A percentile compares a stretch with the other conserved stretches of the same genome.
These are phyloP conservation scores for Hirtodrosophila alboralis DNA, from an alignment of 2,888 invertebrate species.

Conservation along the genomic window DNA sequence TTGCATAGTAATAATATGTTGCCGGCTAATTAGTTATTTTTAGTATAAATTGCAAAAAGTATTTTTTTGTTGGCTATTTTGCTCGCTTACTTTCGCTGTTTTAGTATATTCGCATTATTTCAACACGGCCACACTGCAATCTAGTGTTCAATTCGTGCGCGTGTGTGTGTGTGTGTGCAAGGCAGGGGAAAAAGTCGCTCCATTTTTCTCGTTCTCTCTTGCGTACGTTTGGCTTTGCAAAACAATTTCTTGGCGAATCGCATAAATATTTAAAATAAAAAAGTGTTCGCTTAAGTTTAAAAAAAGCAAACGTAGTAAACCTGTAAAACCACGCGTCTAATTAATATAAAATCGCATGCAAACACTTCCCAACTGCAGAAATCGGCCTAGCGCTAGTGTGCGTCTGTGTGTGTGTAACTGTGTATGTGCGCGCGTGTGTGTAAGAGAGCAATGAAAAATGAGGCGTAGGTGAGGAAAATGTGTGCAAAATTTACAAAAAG, in stretches of 20 bases:
- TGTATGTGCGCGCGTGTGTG: slow-evolving; percentile 67
- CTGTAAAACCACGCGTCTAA: slow-evolving; percentile 10
- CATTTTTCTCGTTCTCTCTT: slow-evolving; percentile 76
- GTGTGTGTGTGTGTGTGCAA: slow-evolving; percentile 73
- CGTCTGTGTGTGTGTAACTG: slow-evolving; percentile 52
- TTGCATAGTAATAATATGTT: slow-evolving; percentile 41
- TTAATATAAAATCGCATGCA: slow-evolving; percentile 42
- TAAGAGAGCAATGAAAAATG: slow-evolving; percentile 70
- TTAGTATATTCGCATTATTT: slow-evolving; percentile 18
- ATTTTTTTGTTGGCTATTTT: neutral
- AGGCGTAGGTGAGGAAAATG: slow-evolving; percentile 73
- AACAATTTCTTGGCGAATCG: slow-evolving; percentile 47
- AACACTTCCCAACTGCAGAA: slow-evolving; percentile 54
- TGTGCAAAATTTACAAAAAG: slow-evolving; percentile 70
- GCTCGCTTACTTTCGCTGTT: neutral
- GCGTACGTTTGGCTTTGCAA: slow-evolving; percentile 56
- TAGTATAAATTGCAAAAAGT: slow-evolving; percentile 5
- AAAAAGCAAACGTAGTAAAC: slow-evolving; percentile 6
- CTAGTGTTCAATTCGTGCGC: slow-evolving; percentile 53
- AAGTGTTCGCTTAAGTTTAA: slow-evolving; percentile 34
- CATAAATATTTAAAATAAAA: slow-evolving; percentile 26
- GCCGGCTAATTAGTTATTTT: slow-evolving; percentile 53
- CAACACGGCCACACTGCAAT: slow-evolving; percentile 37
- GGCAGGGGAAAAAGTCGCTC: slow-evolving; percentile 74
- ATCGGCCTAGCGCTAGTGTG: slow-evolving; percentile 44